Base-by-base conservation (phyloP, 2,888 invertebrate species). In the Phytoseiulus persimilis region DNA sequence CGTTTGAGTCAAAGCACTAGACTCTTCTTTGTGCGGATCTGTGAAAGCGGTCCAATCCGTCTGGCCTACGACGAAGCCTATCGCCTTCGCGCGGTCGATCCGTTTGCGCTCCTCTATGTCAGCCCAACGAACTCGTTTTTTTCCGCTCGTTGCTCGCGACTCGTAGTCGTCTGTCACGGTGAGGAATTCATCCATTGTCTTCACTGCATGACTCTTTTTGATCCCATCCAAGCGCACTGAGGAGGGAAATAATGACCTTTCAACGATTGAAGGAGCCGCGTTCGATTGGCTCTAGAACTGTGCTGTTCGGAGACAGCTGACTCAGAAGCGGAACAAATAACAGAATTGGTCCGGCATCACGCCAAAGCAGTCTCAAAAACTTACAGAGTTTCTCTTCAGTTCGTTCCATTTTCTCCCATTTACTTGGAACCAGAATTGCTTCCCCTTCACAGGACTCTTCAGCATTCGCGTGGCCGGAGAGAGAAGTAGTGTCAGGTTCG, bases 1-100 rank as follows among this genome's bases (percentile, higher is more conserved):
- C 91, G 98, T 98, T 93, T 96, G 95, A 90, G 97, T 98, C 89
- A 98, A 95, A 28, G 97, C 98, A 23, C 65, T 65, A 92, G 95
- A 95, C 92, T 96, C 95, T 5, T 97, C 98, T 93, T 95, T 95
- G 39, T 96, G 95, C 1, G 96, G 96, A 93, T 98, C 98, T 93
- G 97, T 97, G 95, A 98, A 97, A 91, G 97, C 94, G 91, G 95
- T 95, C 98, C 98, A 98, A 93, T 98, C 96, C 0, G 98, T 98
- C 92, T 97, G 97, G 0, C 98, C 98, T 90, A 98, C 97, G 90
- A 98, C 97, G 94, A 98, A 98, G 32, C 98, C 98, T 91, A 98
- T 95, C 39, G 97, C 97, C 90, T 97, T 95, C 95, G 97, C 96
- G 94, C 97, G 96, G 93, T 96, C 96, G 93, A 97, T 97, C 92